A percentile compares a stretch with the other conserved stretches of the same genome.
phyloP scores from a whole-genome alignment of 2,888 invertebrate species.

The Sinhomidia bicolor region DNA sequence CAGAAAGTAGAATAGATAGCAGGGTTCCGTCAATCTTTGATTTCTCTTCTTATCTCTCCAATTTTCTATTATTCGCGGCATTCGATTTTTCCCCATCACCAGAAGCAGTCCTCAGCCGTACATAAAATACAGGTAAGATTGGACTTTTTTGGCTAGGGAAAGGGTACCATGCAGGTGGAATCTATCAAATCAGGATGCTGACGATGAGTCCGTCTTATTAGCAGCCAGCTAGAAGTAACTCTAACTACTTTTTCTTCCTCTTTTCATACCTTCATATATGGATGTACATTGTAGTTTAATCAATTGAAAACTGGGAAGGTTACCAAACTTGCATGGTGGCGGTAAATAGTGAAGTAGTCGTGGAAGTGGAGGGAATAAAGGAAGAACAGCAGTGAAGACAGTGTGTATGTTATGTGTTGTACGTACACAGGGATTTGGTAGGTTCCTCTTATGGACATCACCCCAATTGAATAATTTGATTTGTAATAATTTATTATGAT shows the following conservation, averaged over 20 bases:
- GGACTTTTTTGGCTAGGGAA: constrained; percentile 2
- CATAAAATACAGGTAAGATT: neutral
- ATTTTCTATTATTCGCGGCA: constrained; percentile 30
- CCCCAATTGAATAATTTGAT: constrained; percentile 48
- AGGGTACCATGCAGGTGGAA: neutral
- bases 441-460: constrained; percentile 30
- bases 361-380: too few species aligned
- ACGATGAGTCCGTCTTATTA: too few species aligned
- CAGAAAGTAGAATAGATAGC: constrained; percentile 35
- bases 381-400: too few species aligned
- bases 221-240: too few species aligned
- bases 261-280: neutral
- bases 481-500: constrained; percentile 59
- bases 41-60: constrained; percentile 57
- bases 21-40: constrained; percentile 57
- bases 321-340: neutral
- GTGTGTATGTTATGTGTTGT: too few species aligned
- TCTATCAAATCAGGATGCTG: neutral
- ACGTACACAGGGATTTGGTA: neutral
- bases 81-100: neutral
- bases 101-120: too few species aligned
- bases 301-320: constrained; percentile 25
- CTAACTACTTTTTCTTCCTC: too few species aligned
- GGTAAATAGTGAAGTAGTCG: neutral
- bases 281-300: neutral